Evolutionary conservation across 2,797 vertebrate genomes (phyloP), one percentile per base, ranked within the genome.

Genomic region (Emys orbicularis): DNA sequence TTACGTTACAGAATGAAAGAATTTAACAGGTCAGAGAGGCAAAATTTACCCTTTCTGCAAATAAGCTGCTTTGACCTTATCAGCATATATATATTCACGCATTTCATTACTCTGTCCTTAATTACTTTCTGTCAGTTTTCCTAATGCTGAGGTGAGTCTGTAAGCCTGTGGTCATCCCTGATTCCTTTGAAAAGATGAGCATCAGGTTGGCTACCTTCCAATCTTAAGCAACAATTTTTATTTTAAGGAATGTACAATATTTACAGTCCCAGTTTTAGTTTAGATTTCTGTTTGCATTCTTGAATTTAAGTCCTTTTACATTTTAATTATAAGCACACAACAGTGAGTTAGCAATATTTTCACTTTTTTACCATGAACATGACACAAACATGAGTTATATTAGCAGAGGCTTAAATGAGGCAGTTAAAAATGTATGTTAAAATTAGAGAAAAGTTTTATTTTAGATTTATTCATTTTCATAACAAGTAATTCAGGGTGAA

Each of bases 1-100:
- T 52, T 83, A 15, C 91, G 83, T 52, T 93, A 54, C 95, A 93
- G 90, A 93, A 65, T 94, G 41, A 83, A 94, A 88, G 83, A 95
- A 94, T 86, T 90, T 85, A 96, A 72, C 54, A 92, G 83, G 59
- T 88, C 86, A 92, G 77, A 81, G 86, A 89, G 8, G 41, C 23
- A 12, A 56, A 59, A 81, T 86, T 94, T 97, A 86, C n/a, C 84
- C 47, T 88, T 54, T 29, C 79, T 59, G 86, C 57, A 95, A 83
- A 41, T 29, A 53, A 41, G 72, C 25, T 16, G 6, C 53, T 74
- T 93, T 93, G 88, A 87, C 87, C 11, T 77, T 83, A 91, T 68
- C 84, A 90, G 80, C 80, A 80, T 81, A n/a, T 93, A 93, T 90
- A 94, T 96, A 86, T 86, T 18, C 34, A 90, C 89, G 74, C 0